Base-by-base conservation (phyloP, 2,113 vertebrate genomes). In the Zeus faber region DNA sequence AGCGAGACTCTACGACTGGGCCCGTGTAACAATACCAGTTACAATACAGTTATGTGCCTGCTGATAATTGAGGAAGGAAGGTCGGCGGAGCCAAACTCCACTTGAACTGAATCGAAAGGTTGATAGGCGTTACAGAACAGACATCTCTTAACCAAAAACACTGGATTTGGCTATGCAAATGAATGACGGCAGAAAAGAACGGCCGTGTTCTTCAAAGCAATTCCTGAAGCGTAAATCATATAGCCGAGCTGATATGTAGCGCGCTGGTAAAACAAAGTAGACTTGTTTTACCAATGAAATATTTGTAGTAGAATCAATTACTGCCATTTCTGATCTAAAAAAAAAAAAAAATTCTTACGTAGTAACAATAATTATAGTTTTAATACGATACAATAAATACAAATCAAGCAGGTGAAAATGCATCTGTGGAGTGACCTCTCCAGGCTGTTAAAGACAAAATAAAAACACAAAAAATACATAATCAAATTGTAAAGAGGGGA, bases 281-380 rank as follows among this genome's bases (percentile, higher is more conserved):
- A 74, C 67, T 74, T 39, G 61, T 61, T 75, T 80, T 54, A 77
- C 61, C 58, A 70, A 69, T 66, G 70, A 78, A 81, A 76, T 65
- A 74, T n/a, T 76, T 69, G 65, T 61, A 78, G 82, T 76, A 80
- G 82, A 77, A 78, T 76, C 25, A 29, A 9, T 31, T 17, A 47
- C 21, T 55, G 81, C 67, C 57, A 81, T 85, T 81, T 37, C n/a
- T 82, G 77, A 81, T 85, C 74, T 51, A 66, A 58, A 78, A 41
- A 74, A 78, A 81, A 81, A 65, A 72, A 31, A 8, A 31, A 31
- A 6, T 8, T 33, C 62, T 70, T 67, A 54, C 60, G 77, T 70
- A 75, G 62, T 41, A 55, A 50, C 18, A 50, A 50, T 50, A 31
- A 50, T 33, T 26, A 67, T 25, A 48, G 14, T 26, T 61, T 71